These are phyloP conservation scores for Diaperis boleti DNA, from an alignment of 2,888 invertebrate species.

Conservation along the genomic window DNA sequence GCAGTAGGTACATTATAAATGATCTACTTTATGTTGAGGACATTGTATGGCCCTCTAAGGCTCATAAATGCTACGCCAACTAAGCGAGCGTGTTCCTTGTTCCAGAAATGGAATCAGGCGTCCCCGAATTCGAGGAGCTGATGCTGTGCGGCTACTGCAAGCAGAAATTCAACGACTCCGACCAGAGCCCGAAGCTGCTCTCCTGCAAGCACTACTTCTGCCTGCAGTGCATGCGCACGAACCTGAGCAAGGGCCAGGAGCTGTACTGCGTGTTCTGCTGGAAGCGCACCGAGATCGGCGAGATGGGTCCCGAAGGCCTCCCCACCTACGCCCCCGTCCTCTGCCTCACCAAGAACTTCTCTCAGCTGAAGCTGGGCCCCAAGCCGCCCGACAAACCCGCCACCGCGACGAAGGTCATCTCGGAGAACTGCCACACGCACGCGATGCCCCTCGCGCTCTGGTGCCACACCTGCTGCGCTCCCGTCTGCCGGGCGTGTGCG, in stretches of 20 bases:
- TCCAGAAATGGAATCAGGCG: conserved; percentile 73
- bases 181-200: conserved; percentile 79
- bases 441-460: conserved; percentile 79
- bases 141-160: conserved; percentile 82
- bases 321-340: conserved; percentile 78
- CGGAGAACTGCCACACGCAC: conserved; percentile 78
- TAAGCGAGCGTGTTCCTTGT: conserved; percentile 7
- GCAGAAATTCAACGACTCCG: conserved; percentile 79
- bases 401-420: conserved; percentile 58
- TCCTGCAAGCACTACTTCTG: conserved; percentile 84
- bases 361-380: conserved; percentile 69
- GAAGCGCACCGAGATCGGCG: conserved; percentile 79
- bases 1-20: too few species aligned
- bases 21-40: too few species aligned
- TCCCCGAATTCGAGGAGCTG: conserved; percentile 80
- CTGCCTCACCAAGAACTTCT: conserved; percentile 75
- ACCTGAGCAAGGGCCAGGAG: conserved; percentile 76
- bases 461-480: conserved; percentile 76
- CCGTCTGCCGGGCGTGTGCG: conserved; percentile 77
- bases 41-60: too few species aligned
- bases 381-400: conserved; percentile 55
- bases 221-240: conserved; percentile 78
- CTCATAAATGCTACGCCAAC: too few species aligned
- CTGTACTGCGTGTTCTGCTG: conserved; percentile 80
- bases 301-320: conserved; percentile 75